Base-by-base conservation (phyloP, 2,888 invertebrate species). In the Acrobasis repandana region DNA sequence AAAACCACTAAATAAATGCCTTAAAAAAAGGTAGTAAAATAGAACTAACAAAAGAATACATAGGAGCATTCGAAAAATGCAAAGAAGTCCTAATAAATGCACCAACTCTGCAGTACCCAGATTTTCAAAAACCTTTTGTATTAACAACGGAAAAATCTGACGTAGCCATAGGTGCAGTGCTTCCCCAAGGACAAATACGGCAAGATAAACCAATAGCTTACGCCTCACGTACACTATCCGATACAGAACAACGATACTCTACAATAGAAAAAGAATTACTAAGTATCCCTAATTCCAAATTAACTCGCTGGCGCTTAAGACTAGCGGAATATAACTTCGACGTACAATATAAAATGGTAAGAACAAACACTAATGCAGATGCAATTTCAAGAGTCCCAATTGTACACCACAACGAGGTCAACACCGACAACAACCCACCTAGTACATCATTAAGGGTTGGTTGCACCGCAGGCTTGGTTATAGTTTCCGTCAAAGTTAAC, bases 1-100 rank as follows among this genome's bases (percentile, higher is more conserved):
- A 9, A 72, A 72, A 68, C 74, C 71, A n/a, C 47, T 70, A 50
- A 75, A 72, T 8, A 50, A 51, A 62, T 74, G 65, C 61, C 61
- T 75, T 64, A 75, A 72, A 50, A 71, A n/a, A 72, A 49, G 61
- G 57, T 5, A 59, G 20, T 4, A 72, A 69, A 58, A 54, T 70
- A 0, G 54, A 49, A 15, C 11, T 34, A 9, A 36, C 58, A 20
- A 15, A 63, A 50, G 63, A 74, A 56, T 74, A 66, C 11, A 56
- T 69, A 52, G 46, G 72, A 49, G 61, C 68, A 15, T 71, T 74
- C 20, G 16, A 16, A 9, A 54, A 54, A 33, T 54, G 38, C 11
- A 54, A 54, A 16, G 10, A 36, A 38, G 15, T 54, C 6, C 34
- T 54, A 34, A 54, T 16, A 4, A 52, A 54, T 11, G 54, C 15